phyloP scores from a whole-genome alignment of 2,888 invertebrate species.

The Pherbina coryleti region DNA sequence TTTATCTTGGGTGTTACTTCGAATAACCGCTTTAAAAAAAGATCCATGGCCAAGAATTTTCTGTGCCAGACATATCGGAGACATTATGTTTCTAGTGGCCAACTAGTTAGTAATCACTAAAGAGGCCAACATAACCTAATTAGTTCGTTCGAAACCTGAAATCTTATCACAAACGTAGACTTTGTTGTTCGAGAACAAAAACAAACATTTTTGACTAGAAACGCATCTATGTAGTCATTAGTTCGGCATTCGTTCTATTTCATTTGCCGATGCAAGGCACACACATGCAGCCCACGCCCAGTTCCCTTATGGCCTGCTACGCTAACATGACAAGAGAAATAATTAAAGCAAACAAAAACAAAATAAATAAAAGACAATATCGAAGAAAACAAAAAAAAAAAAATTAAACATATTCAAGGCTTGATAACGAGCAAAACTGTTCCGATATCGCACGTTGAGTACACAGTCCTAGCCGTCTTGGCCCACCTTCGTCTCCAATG shows the following conservation, averaged over 20 bases:
- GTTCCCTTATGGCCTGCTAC: constrained; percentile 4
- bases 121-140: neutral
- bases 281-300: constrained; percentile 14
- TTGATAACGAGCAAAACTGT: constrained; percentile 21
- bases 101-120: too few relatives aligned
- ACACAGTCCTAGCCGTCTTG: neutral
- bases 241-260: neutral
- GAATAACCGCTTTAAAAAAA: constrained; percentile 40
- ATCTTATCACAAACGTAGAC: constrained; percentile 13
- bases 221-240: neutral
- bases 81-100: neutral
- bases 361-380: neutral
- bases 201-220: neutral
- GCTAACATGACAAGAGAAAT: constrained; percentile 18
- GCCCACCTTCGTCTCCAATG: neutral
- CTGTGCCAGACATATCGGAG: constrained; percentile 10
- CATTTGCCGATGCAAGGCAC: neutral
- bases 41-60: neutral
- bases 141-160: neutral
- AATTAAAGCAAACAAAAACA: constrained; percentile 19
- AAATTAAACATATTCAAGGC: constrained; percentile 1
- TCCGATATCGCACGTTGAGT: constrained; percentile 13
- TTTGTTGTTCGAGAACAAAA: constrained; percentile 25
- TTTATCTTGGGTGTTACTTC: constrained; percentile 47
- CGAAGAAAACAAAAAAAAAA: constrained; percentile 5